Evolutionary conservation across 2,888 invertebrate species (phyloP).

Genomic region (Drosophila melanosoma): DNA sequence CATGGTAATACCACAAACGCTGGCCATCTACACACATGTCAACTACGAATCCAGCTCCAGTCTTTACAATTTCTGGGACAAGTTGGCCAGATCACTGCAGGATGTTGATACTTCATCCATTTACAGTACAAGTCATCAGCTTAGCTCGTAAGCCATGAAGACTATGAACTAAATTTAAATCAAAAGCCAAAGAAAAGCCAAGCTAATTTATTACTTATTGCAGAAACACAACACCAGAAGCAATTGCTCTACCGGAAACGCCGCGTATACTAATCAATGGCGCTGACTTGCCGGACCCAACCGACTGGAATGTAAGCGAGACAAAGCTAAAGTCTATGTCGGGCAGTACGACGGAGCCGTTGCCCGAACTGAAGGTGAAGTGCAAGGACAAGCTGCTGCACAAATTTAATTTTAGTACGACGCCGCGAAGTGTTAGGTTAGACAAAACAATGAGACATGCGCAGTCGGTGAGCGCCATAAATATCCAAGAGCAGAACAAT

Average conservation of each 20-base stretch:
- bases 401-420: slow-evolving; percentile 42
- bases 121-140: slow-evolving; percentile 31
- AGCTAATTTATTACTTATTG: neutral
- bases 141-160: slow-evolving; percentile 47
- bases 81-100: slow-evolving; percentile 86
- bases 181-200: neutral
- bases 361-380: slow-evolving; percentile 60
- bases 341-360: slow-evolving; percentile 44
- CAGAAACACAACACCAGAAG: slow-evolving; percentile 32
- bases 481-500: slow-evolving; percentile 60
- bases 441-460: slow-evolving; percentile 66
- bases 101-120: slow-evolving; percentile 56
- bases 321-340: slow-evolving; percentile 37
- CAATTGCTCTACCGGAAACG: slow-evolving; percentile 39
- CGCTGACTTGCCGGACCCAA: slow-evolving; percentile 46
- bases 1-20: slow-evolving; percentile 87
- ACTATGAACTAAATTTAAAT: neutral
- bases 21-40: slow-evolving; percentile 89
- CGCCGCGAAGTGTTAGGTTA: slow-evolving; percentile 35
- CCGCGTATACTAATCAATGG: slow-evolving; percentile 64
- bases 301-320: slow-evolving; percentile 37
- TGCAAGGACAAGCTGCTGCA: slow-evolving; percentile 51
- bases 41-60: slow-evolving; percentile 86
- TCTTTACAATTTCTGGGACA: slow-evolving; percentile 90
- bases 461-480: slow-evolving; percentile 73